A percentile compares a stretch with the other conserved stretches of the same genome.
phyloP scores from a whole-genome alignment of 2,888 invertebrate genomes.

The Plutella xylostella region DNA sequence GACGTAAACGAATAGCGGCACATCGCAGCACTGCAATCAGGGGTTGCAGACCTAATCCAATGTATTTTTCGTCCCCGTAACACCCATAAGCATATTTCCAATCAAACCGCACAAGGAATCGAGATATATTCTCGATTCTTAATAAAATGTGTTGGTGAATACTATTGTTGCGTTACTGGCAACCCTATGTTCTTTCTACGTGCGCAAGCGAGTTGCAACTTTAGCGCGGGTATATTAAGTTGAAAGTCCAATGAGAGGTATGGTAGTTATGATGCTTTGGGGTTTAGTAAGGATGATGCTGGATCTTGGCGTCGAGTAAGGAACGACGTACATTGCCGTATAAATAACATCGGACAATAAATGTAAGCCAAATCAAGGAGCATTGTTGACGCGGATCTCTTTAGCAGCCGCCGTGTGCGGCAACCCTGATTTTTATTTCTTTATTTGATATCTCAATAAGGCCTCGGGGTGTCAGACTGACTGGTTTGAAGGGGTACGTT shows the following conservation, averaged over 20 bases:
- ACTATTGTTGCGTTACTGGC: constrained; percentile 19
- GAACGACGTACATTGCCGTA: constrained; percentile 38
- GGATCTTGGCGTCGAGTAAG: constrained; percentile 39
- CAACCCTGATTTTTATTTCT: constrained; percentile 43
- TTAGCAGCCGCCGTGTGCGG: constrained; percentile 46
- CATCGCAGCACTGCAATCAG: constrained; percentile 34
- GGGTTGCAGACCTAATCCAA: constrained; percentile 44
- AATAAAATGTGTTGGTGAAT: constrained; percentile 61
- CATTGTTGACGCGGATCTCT: constrained; percentile 58
- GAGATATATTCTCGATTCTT: constrained; percentile 50
- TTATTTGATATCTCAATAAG: constrained; percentile 69
- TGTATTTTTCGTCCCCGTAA: constrained; percentile 30
- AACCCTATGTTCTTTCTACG: constrained; percentile 12
- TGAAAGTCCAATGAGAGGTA: background rate
- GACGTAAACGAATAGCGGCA: background rate
- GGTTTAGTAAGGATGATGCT: constrained; percentile 25
- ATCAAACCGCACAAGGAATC: constrained; percentile 53
- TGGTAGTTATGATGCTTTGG: background rate
- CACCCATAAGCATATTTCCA: constrained; percentile 59
- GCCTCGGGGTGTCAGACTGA: constrained; percentile 20
- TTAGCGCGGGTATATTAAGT: rapidly evolving
- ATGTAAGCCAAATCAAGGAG: constrained; percentile 63
- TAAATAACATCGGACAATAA: constrained; percentile 67
- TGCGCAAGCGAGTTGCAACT: constrained; percentile 14
- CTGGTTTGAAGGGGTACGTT: background rate